phyloP scores from a whole-genome alignment of 2,797 vertebrate species.

The Lagocephalus sceleratus region DNA sequence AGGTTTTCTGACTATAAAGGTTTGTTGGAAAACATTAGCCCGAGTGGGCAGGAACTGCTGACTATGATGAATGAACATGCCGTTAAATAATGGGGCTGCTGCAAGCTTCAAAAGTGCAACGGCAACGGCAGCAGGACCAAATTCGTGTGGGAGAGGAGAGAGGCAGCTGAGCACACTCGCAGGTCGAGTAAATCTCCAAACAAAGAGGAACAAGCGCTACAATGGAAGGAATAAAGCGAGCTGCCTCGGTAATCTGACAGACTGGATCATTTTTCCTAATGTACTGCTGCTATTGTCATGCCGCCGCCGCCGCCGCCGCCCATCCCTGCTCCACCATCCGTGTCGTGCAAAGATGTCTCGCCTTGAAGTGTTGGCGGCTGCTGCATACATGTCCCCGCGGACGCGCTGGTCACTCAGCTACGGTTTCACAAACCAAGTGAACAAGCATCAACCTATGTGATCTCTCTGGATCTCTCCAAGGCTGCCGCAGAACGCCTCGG shows the following conservation, averaged over 20 bases:
- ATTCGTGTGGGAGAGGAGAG: conserved; percentile 35
- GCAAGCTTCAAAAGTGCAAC: conserved; percentile 40
- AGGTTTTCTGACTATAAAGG: conserved; percentile 51
- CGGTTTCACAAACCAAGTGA: conserved; percentile 61
- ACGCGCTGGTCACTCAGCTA: conserved; percentile 50
- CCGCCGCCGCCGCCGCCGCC: conserved; percentile 31
- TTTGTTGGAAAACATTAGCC: conserved; percentile 41
- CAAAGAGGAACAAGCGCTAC: conserved; percentile 17
- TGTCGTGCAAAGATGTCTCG: conserved; percentile 10
- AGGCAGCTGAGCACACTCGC: conserved; percentile 21
- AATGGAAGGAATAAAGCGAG: conserved; percentile 8
- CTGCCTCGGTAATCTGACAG: conserved; percentile 40
- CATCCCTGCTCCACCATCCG: conserved; percentile 30
- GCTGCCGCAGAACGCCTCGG: conserved; percentile 12
- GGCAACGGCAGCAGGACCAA: conserved; percentile 31
- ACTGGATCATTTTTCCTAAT: conserved; percentile 33
- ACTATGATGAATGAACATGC: conserved; percentile 54
- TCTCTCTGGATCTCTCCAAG: conserved; percentile 20
- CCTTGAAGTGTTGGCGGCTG: conserved; percentile 32
- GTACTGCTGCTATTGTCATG: conserved; percentile 29
- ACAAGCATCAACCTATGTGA: conserved; percentile 20
- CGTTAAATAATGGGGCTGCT: conserved; percentile 38
- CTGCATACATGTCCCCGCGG: conserved; percentile 34
- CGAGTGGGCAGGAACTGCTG: conserved; percentile 53
- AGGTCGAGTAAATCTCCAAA: conserved; percentile 17